Conservation (phyloP, 2,113 vertebrate species). For the Dinomys branickii region DNA sequence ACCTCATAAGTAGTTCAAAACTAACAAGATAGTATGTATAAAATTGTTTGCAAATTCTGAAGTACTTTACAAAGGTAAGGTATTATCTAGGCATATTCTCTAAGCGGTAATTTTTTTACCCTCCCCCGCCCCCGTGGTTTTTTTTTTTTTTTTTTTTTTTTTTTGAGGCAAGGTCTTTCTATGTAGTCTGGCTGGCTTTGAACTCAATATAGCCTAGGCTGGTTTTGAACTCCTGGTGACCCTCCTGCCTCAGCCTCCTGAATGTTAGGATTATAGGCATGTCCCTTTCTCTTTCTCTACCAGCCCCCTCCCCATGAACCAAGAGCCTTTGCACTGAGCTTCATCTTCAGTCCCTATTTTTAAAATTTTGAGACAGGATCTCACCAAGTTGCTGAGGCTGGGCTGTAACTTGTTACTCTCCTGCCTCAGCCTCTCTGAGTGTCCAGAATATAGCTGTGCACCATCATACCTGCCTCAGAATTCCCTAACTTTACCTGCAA, state of each 20-base stretch:
- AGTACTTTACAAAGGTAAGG: constrained; percentile 7
- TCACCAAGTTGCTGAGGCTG: background rate
- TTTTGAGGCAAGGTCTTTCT: background rate
- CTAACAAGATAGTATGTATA: background rate
- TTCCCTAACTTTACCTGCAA: background rate
- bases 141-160: background rate
- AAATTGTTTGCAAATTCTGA: constrained; percentile 18
- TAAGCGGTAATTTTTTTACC: constrained; percentile 27
- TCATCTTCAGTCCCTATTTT: background rate
- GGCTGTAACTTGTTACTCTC: background rate
- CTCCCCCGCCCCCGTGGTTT: too few species aligned
- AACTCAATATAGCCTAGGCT: background rate
- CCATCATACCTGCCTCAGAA: background rate
- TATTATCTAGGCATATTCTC: background rate
- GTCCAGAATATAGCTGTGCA: background rate
- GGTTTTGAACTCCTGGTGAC: background rate
- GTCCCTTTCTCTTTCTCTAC: background rate
- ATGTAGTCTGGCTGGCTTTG: background rate
- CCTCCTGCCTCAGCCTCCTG: background rate
- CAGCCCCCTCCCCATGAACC: background rate
- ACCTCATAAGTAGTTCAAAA: background rate
- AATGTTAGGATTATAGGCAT: background rate
- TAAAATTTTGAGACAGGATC: background rate
- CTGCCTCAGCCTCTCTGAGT: background rate
- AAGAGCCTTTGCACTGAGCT: background rate